Conservation (phyloP, 2,797 vertebrate genomes). For the Scleropages formosus region DNA sequence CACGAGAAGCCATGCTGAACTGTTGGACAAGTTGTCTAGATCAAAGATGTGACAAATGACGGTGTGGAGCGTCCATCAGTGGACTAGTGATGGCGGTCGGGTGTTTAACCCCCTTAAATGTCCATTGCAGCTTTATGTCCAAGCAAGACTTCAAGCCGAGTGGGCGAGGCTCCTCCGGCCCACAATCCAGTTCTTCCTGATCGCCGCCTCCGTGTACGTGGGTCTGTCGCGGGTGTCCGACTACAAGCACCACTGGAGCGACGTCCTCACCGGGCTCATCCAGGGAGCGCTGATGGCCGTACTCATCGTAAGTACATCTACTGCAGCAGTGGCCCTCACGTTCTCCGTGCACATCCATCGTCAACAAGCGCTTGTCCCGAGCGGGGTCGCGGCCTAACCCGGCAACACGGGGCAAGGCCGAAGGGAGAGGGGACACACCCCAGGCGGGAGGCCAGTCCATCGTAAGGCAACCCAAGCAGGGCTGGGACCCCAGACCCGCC, state of each 20-base stretch:
- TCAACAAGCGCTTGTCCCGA: too few species aligned
- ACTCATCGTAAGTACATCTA: conserved; percentile 78
- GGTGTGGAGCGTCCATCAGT: too few species aligned
- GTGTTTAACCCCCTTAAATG: conserved; percentile 1
- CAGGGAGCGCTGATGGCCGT: conserved; percentile 88
- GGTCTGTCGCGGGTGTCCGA: conserved; percentile 93
- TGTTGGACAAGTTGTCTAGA: too few species aligned
- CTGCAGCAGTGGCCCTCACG: neutral
- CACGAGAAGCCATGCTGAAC: too few species aligned
- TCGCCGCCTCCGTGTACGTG: conserved; percentile 83
- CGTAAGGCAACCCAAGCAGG: too few species aligned
- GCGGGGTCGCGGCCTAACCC: too few species aligned
- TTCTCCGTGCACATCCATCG: too few species aligned
- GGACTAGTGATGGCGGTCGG: neutral
- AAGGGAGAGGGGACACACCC: too few species aligned
- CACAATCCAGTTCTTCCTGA: conserved; percentile 87
- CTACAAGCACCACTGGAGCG: conserved; percentile 97
- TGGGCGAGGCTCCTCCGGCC: conserved; percentile 92
- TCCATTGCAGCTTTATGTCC: conserved; percentile 83
- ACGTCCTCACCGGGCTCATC: conserved; percentile 85
- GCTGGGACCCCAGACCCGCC: too few species aligned
- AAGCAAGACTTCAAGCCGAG: conserved; percentile 83
- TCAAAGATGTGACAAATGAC: too few species aligned
- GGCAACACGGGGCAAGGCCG: too few species aligned
- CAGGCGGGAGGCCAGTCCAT: too few species aligned